Conservation (phyloP, 2,113 vertebrate species). For the Lamprotornis superbus region DNA sequence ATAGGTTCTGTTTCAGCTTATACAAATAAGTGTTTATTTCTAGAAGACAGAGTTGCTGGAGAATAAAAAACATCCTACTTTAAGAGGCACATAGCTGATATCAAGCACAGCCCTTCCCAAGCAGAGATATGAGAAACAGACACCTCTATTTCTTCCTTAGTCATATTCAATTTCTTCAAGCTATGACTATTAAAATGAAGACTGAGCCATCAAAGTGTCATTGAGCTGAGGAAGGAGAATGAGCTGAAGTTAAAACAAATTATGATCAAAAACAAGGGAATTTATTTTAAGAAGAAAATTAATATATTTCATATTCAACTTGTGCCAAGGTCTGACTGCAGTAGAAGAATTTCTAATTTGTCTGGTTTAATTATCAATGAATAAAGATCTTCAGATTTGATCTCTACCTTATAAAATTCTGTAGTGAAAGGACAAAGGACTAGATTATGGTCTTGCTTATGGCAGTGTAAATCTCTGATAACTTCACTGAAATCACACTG, state of each 20-base stretch:
- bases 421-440: not conserved
- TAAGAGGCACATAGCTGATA: conserved; percentile 39
- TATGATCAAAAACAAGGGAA: not conserved
- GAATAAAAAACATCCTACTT: not conserved
- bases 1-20: conserved; percentile 25
- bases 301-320: not conserved
- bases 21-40: not conserved
- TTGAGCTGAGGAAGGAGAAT: not conserved
- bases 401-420: not conserved
- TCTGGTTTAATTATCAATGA: not conserved
- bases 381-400: not conserved
- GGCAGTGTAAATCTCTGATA: not conserved
- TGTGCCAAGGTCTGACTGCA: not conserved
- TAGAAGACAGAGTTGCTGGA: conserved; percentile 5
- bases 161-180: not conserved
- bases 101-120: not conserved
- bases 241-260: not conserved
- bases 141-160: not conserved
- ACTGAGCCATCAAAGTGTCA: not conserved
- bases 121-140: not conserved
- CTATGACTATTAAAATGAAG: not conserved
- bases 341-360: not conserved
- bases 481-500: not conserved
- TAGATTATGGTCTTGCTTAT: not conserved
- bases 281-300: not conserved